phyloP scores from a whole-genome alignment of 1,140 invertebrate species.

The Halictus rubicundus region DNA sequence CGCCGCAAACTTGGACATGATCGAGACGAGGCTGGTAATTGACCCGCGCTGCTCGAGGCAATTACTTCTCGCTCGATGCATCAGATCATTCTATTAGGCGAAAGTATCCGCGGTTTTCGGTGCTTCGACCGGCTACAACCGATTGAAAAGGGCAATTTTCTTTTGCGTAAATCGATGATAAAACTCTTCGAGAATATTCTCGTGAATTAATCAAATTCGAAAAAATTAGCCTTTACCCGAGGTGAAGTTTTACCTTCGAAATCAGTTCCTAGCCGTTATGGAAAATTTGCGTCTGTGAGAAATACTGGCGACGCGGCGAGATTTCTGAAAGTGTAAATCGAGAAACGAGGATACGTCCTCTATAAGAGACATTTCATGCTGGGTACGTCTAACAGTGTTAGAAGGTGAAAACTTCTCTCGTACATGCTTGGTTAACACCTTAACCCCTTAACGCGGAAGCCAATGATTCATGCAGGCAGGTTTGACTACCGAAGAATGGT shows the following conservation, averaged over 20 bases:
- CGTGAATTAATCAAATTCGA: too few relatives aligned
- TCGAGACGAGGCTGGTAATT: slow-evolving; percentile 9
- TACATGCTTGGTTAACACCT: not conserved
- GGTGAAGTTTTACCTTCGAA: too few relatives aligned
- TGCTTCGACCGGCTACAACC: too few relatives aligned
- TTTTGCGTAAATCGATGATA: too few relatives aligned
- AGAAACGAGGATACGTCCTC: not conserved
- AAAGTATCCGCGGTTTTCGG: too few relatives aligned
- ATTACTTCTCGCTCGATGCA: not conserved
- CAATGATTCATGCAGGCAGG: too few relatives aligned
- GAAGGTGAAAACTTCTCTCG: not conserved
- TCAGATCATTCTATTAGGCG: not conserved
- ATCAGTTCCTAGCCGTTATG: too few relatives aligned
- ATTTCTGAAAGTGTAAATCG: not conserved
- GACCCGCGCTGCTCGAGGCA: not conserved
- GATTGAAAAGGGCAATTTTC: too few relatives aligned
- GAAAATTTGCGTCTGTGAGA: not conserved
- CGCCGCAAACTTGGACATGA: not conserved
- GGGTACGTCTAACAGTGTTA: not conserved
- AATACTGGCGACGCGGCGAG: not conserved
- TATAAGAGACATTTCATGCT: not conserved
- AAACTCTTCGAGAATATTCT: too few relatives aligned
- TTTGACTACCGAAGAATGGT: too few relatives aligned
- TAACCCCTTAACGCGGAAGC: too few relatives aligned
- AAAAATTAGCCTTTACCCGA: too few relatives aligned